phyloP scores from a whole-genome alignment of 2,888 invertebrate species.

The Trimorus sp. region DNA sequence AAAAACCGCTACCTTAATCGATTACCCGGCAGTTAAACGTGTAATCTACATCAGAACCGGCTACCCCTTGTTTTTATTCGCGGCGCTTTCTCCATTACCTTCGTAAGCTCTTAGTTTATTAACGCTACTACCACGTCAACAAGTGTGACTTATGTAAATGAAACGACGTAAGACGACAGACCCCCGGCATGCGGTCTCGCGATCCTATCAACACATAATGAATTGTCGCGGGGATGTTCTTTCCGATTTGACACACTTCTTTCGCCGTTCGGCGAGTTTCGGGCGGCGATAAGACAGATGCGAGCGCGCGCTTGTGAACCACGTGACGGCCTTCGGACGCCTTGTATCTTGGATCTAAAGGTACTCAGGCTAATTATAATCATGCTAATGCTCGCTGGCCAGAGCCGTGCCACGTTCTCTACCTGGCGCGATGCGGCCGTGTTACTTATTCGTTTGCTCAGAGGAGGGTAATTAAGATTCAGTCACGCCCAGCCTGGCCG shows the following conservation, averaged over 20 bases:
- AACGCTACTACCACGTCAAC: constrained; percentile 42
- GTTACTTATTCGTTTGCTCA: constrained; percentile 77
- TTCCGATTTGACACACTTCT: constrained; percentile 44
- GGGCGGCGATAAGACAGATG: constrained; percentile 66
- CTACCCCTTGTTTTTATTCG: constrained; percentile 35
- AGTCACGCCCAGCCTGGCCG: constrained; percentile 80
- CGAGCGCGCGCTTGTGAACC: constrained; percentile 69
- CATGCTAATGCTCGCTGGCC: constrained; percentile 79
- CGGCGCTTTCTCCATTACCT: constrained; percentile 38
- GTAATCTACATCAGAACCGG: constrained; percentile 32
- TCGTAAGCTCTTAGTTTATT: constrained; percentile 54
- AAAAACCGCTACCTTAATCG: constrained; percentile 7
- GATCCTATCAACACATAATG: constrained; percentile 11
- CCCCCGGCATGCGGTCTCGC: not conserved
- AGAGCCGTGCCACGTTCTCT: constrained; percentile 54
- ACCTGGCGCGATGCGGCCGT: constrained; percentile 67
- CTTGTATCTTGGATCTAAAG: constrained; percentile 80
- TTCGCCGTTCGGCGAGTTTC: constrained; percentile 18
- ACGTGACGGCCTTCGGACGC: constrained; percentile 68
- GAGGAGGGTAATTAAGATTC: constrained; percentile 81
- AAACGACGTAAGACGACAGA: constrained; percentile 44
- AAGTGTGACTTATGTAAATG: constrained; percentile 56
- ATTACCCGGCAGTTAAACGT: constrained; percentile 12
- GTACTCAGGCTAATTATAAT: constrained; percentile 82
- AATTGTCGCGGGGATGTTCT: constrained; percentile 19